A percentile compares a stretch with the other conserved stretches of the same genome.
Evolutionary conservation across 1,140 invertebrate species (phyloP).

Genomic region (Drosophila mayri): DNA sequence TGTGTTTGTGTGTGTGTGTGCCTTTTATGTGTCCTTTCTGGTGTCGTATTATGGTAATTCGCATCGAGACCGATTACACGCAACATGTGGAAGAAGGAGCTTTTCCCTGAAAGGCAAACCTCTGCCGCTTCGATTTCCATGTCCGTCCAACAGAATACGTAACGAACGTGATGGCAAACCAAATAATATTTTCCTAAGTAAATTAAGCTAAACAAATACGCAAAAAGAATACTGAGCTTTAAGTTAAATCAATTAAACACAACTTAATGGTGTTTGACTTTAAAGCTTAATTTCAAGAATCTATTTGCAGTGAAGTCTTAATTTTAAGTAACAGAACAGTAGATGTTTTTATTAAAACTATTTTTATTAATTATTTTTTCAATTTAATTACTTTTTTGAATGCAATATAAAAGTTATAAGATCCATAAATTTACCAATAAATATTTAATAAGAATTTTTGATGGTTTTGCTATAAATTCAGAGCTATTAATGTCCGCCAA

Average conservation of each 20-base stretch:
- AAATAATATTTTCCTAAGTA: slow-evolving; percentile 14
- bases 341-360: neutral
- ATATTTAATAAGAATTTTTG: neutral
- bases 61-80: slow-evolving; percentile 74
- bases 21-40: slow-evolving; percentile 43
- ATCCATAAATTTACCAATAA: neutral
- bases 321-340: too few species aligned
- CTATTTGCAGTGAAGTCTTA: too few species aligned
- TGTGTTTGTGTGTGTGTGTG: slow-evolving; percentile 5
- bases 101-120: slow-evolving; percentile 6
- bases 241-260: slow-evolving; percentile 2
- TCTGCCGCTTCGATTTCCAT: neutral
- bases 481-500: neutral
- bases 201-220: slow-evolving; percentile 4
- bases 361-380: neutral
- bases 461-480: neutral
- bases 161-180: neutral
- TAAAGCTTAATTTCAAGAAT: neutral
- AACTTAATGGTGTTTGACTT: neutral
- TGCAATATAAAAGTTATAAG: neutral
- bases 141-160: neutral
- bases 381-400: neutral
- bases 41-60: slow-evolving; percentile 83
- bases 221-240: neutral
- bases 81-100: slow-evolving; percentile 71